Evolutionary conservation across 2,888 invertebrate genomes (phyloP), one percentile per base, ranked within the genome.

Genomic region (Caenorhabditis imperialis): DNA sequence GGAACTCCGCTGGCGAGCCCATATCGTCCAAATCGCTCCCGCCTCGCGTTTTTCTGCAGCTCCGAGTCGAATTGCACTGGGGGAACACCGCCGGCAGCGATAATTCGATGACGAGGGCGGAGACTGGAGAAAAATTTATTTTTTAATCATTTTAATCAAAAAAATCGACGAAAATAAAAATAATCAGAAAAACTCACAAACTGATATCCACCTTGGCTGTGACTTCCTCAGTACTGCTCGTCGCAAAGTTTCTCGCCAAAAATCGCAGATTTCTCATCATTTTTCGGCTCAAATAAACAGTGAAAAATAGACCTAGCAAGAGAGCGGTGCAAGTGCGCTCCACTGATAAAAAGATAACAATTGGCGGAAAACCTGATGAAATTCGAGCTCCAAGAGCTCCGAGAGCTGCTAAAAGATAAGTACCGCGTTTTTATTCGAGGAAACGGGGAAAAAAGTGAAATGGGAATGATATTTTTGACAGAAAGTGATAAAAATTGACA

Each of bases 41-140:
- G 67, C 37, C 77, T 53, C 20, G 77, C 65, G 18, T 54, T 57
- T 12, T 79, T 76, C 47, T 81, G 75, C 20, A 76, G 75, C 69
- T 84, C 84, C 42, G 63, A 79, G 54, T 86, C 84, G 60, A 85
- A 84, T 35, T 82, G 75, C 10, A 85, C 51, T 14, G 85, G 84
- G 3, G 85, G 85, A 18, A 86, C 76, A 8, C 84, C 84, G n/a
- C 85, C 85, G 47, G 80, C 69, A 3, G 81, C 82, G 5, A 84
- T 54, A 10, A 81, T 75, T 20, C 78, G 67, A 51, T 86, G 86
- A 8, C 81, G 73, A 8, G 83, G 76, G 16, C 76, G 78, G 42
- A 86, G 54, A 16, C 85, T 85, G 54, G 60, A 81, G 58, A 18
- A 35, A 16, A 38, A 3, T 27, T 40, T 10, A 18, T 45, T 30